Evolutionary conservation across 2,888 invertebrate genomes (phyloP), one percentile per base, ranked within the genome.

Genomic region (Chirona hameri): DNA sequence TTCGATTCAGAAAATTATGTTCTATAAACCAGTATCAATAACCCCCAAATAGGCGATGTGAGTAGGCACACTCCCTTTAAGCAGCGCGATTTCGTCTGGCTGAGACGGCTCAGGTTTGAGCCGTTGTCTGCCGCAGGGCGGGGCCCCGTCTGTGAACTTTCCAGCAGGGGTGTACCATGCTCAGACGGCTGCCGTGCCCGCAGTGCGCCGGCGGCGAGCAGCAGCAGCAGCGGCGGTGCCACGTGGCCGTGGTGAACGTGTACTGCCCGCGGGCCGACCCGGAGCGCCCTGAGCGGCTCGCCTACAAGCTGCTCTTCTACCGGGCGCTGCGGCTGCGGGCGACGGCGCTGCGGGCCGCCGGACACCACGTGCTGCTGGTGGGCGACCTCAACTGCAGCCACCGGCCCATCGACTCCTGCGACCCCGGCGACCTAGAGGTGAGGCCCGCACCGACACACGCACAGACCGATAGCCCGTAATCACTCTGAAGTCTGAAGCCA

Each of bases 341-440:
- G 12, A 87, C 88, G 84, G 87, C 87, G 29, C 85, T 90, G 9
- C 83, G 87, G 12, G 83, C 86, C 69, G 84, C 85, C 83, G 89
- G 89, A 31, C 87, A 89, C 83, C 87, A 88, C 85, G 90, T 90
- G n/a, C 86, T 90, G 27, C 87, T 90, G 48, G 85, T 89, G 10
- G 90, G 90, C 21, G 90, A 90, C 85, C 85, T 90, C 29, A 90
- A 90, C 86, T 88, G 88, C 9, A 86, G 88, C 21, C 90, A 90
- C 84, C 87, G 86, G 84, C 84, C 84, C n/a, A 87, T 90, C 72
- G 90, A 90, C 85, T 87, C 88, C 84, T 89, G 89, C 87, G 89
- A 90, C 82, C 88, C 89, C n/a, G 86, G 86, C n/a, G 84, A 85
- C 81, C 84, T 83, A 81, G 83, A 65, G 84, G 83, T 85, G 83